These are phyloP conservation scores for Notamacropus eugenii DNA, from an alignment of 2,797 vertebrate genomes.

Conservation along the genomic window DNA sequence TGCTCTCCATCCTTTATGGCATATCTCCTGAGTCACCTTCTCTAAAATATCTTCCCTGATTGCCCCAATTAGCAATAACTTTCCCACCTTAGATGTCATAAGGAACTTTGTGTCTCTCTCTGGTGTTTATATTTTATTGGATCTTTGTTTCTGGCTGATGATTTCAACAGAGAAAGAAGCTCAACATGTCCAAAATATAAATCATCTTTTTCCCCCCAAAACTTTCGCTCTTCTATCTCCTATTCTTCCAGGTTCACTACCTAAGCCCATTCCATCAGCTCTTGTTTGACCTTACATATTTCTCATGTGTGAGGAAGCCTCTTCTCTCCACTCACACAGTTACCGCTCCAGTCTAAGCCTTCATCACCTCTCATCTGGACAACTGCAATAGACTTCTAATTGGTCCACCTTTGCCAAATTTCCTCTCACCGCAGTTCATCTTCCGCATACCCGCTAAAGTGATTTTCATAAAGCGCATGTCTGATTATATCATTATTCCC, in stretches of 20 bases:
- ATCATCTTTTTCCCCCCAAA: not conserved
- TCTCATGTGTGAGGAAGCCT: not conserved
- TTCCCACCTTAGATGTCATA: not conserved
- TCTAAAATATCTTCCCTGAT: not conserved
- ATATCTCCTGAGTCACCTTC: not conserved
- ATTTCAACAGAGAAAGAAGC: not conserved
- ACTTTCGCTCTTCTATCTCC: not conserved
- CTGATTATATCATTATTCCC: not conserved
- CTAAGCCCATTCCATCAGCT: not conserved
- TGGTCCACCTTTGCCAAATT: not conserved
- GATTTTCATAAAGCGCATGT: not conserved
- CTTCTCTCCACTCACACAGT: not conserved
- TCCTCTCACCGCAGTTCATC: not conserved
- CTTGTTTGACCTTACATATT: not conserved
- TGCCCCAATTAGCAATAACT: not conserved
- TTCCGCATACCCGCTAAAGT: not conserved
- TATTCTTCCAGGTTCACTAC: not conserved
- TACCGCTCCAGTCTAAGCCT: not conserved
- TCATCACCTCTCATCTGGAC: not conserved
- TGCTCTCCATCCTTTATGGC: not conserved
- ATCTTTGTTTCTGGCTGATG: not conserved
- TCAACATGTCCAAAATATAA: not conserved
- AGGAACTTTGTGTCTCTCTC: not conserved
- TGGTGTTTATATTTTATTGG: not conserved
- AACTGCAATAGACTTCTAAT: not conserved